Evolutionary conservation across 2,113 vertebrate genomes (phyloP).

Genomic region (Gallinago media): DNA sequence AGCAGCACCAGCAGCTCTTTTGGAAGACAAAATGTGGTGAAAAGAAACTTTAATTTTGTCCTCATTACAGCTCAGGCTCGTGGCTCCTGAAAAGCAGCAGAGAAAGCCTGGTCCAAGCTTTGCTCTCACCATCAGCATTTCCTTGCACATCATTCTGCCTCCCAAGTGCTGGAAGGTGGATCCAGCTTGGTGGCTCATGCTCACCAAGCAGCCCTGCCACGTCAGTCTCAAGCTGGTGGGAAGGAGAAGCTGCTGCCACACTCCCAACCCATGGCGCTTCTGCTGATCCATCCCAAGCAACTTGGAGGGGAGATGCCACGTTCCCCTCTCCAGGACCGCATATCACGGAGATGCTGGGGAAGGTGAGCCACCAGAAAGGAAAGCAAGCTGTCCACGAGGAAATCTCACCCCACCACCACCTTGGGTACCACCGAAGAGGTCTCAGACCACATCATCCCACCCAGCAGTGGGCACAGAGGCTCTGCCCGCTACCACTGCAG

Average conservation of each 20-base stretch:
- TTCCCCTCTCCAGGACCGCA: not conserved
- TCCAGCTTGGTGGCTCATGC: not conserved
- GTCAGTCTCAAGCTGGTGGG: not conserved
- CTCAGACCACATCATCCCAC: not conserved
- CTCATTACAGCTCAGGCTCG: not conserved
- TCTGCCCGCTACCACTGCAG: not conserved
- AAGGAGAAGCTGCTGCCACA: not conserved
- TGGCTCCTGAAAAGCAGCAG: not conserved
- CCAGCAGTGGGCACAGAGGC: not conserved
- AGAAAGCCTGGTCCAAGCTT: not conserved
- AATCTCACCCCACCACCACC: not conserved
- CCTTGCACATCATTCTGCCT: not conserved
- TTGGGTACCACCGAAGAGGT: not conserved
- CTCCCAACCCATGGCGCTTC: not conserved
- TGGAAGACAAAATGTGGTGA: not conserved
- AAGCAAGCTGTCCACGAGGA: rapidly evolving
- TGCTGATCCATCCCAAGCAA: not conserved
- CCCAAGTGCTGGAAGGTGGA: not conserved
- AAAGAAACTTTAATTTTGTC: not conserved
- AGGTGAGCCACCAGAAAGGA: not conserved
- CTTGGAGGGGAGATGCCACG: not conserved
- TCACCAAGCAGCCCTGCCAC: not conserved
- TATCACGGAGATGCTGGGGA: not conserved
- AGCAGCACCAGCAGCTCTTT: not conserved
- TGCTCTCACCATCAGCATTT: not conserved